Conservation (phyloP, 2,113 vertebrate genomes). For the Mustela nigripes region DNA sequence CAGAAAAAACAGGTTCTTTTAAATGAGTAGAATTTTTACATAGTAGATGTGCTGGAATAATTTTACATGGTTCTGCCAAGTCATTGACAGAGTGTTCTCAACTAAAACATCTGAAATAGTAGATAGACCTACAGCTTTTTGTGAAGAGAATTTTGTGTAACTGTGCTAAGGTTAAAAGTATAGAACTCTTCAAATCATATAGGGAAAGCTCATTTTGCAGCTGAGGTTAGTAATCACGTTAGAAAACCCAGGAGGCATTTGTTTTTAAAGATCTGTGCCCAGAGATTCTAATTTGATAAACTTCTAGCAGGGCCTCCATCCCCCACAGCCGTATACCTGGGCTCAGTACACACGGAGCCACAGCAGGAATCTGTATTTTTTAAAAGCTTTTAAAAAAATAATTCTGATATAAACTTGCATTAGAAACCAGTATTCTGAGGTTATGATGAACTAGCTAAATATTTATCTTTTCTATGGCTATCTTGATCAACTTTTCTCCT, state of each 20-base stretch:
- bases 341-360: not conserved
- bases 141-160: not conserved
- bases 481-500: not conserved
- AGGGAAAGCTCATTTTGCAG: not conserved
- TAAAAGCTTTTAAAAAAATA: not conserved
- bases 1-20: constrained; percentile 24
- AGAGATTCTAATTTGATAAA: not conserved
- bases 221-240: not conserved
- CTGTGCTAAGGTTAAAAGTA: not conserved
- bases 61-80: constrained; percentile 20
- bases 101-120: constrained; percentile 56
- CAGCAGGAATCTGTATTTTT: not conserved
- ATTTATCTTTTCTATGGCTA: not conserved
- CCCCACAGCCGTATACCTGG: not conserved
- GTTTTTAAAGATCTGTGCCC: not conserved
- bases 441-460: not conserved
- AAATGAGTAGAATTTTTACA: constrained; percentile 49
- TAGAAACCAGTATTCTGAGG: not conserved
- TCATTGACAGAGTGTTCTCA: not conserved
- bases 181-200: not conserved
- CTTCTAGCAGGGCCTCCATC: not conserved
- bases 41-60: constrained; percentile 49
- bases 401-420: not conserved
- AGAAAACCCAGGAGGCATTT: constrained; percentile 4
- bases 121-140: constrained; percentile 14